Evolutionary conservation across 2,888 invertebrate species (phyloP).

Genomic region (Eulithis prunata): DNA sequence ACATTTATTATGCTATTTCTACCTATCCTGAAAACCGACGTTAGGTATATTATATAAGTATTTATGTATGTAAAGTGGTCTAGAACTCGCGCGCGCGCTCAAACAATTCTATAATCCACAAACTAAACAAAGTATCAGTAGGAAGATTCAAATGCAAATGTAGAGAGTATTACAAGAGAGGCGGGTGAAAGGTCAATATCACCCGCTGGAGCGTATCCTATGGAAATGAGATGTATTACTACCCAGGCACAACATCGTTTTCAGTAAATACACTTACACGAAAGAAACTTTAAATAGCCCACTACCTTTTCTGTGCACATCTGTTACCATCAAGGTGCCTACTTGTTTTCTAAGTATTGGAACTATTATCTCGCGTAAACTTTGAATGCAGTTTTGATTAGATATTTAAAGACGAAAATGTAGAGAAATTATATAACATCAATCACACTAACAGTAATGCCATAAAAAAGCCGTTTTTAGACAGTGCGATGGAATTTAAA

Average conservation of each 20-base stretch:
- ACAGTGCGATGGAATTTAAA: background rate
- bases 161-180: slow-evolving; percentile 27
- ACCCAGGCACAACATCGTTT: slow-evolving; percentile 9
- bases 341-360: too few relatives aligned
- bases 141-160: slow-evolving; percentile 33
- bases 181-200: slow-evolving; percentile 35
- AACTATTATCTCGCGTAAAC: too few relatives aligned
- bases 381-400: too few relatives aligned
- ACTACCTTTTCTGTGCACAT: too few relatives aligned
- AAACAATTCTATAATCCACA: slow-evolving; percentile 20
- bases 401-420: too few relatives aligned
- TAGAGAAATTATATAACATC: too few relatives aligned
- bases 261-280: slow-evolving; percentile 3
- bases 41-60: background rate
- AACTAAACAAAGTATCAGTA: slow-evolving; percentile 29
- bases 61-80: background rate
- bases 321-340: too few relatives aligned
- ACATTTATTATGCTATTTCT: too few relatives aligned
- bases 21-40: too few relatives aligned
- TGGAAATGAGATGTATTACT: slow-evolving; percentile 37
- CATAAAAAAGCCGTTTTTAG: background rate
- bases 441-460: too few relatives aligned
- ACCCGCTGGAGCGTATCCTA: slow-evolving; percentile 32
- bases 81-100: background rate
- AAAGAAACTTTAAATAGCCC: too few relatives aligned